phyloP scores from a whole-genome alignment of 1,140 invertebrate genomes.

The Drosophila nigrodunni region DNA sequence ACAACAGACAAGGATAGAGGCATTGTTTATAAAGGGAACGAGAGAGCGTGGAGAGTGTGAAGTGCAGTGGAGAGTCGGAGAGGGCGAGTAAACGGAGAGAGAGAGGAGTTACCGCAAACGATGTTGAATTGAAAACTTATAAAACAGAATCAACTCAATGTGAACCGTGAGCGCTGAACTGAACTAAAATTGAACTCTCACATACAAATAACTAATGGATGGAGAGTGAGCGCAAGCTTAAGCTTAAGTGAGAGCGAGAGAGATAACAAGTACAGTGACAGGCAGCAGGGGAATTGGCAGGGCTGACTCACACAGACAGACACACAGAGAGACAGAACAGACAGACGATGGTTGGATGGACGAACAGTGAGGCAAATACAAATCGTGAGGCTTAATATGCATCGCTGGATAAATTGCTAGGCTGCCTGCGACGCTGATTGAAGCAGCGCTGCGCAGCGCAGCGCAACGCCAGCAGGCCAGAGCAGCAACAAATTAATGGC shows the following conservation, averaged over 20 bases:
- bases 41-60: not conserved
- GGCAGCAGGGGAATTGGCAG: constrained; percentile 17
- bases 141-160: constrained; percentile 64
- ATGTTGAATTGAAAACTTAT: constrained; percentile 77
- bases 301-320: constrained; percentile 65
- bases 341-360: constrained; percentile 23
- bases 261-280: constrained; percentile 39
- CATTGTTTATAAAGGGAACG: not conserved
- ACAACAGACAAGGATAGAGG: not conserved
- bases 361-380: constrained; percentile 65
- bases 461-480: constrained; percentile 35
- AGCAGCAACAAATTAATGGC: constrained; percentile 43
- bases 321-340: constrained; percentile 13
- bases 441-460: constrained; percentile 40
- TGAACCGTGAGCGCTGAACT: constrained; percentile 54
- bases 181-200: constrained; percentile 72
- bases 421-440: constrained; percentile 63
- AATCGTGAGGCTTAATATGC: constrained; percentile 83
- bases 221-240: not conserved
- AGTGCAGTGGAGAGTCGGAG: not conserved
- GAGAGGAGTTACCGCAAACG: constrained; percentile 8
- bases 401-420: constrained; percentile 82
- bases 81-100: not conserved
- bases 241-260: not conserved
- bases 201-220: constrained; percentile 14